phyloP scores from a whole-genome alignment of 2,113 vertebrate genomes.

The Monopterus albus region DNA sequence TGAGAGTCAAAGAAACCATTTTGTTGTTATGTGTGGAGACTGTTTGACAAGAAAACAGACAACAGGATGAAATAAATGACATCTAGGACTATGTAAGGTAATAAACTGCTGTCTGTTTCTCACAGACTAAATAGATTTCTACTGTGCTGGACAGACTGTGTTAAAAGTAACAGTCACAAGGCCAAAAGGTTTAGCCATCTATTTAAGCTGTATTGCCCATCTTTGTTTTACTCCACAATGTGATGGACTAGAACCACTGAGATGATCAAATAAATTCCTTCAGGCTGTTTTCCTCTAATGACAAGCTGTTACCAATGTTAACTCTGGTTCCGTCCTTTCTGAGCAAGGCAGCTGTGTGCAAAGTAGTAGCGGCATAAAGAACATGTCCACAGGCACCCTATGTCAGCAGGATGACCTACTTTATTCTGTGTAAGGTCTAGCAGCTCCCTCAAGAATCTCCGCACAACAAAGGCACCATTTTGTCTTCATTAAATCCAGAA shows the following conservation, averaged over 20 bases:
- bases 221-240: slow-evolving; percentile 19
- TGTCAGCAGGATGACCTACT: slow-evolving; percentile 79
- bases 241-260: slow-evolving; percentile 70
- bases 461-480: slow-evolving; percentile 78
- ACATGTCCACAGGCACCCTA: slow-evolving; percentile 72
- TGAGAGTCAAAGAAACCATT: slow-evolving; percentile 32
- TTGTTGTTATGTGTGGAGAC: slow-evolving; percentile 53
- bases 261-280: slow-evolving; percentile 76
- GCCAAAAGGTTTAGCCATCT: not conserved
- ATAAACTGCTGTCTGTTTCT: too few relatives aligned
- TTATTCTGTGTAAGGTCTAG: slow-evolving; percentile 76
- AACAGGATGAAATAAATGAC: too few relatives aligned
- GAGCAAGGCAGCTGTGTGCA: slow-evolving; percentile 59
- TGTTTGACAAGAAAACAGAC: too few relatives aligned
- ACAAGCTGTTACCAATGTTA: slow-evolving; percentile 67
- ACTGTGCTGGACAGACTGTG: too few relatives aligned
- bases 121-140: too few relatives aligned
- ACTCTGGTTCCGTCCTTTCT: slow-evolving; percentile 58
- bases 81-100: too few relatives aligned
- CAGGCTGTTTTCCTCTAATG: slow-evolving; percentile 71
- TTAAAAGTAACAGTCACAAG: slow-evolving; percentile 3
- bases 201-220: slow-evolving; percentile 8
- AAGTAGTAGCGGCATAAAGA: slow-evolving; percentile 60
- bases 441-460: slow-evolving; percentile 70
- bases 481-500: slow-evolving; percentile 81